phyloP scores from a whole-genome alignment of 2,113 vertebrate species.

The Otocyon megalotis region DNA sequence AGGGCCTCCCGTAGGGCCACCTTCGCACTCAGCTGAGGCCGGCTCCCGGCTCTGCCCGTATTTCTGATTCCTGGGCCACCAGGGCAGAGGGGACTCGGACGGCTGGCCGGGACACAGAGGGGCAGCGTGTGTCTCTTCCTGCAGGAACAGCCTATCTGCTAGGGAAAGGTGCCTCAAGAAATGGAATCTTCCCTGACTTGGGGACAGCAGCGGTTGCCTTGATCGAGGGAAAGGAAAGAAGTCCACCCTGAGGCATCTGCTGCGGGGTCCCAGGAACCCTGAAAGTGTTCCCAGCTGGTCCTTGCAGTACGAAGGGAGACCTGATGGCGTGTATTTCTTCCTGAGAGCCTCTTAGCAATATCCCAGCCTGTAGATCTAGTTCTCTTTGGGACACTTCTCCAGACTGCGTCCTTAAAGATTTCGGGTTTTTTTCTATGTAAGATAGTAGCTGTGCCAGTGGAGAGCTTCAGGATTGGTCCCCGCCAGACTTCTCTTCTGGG shows the following conservation, averaged over 20 bases:
- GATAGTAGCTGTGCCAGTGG: background rate
- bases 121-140: background rate
- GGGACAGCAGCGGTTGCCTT: background rate
- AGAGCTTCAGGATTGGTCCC: background rate
- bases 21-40: background rate
- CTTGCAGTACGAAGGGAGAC: background rate
- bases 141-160: background rate
- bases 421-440: background rate
- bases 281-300: background rate
- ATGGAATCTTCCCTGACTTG: background rate
- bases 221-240: background rate
- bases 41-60: background rate
- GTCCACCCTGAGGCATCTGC: background rate
- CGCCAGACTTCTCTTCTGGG: background rate
- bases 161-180: background rate
- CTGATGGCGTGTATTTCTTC: background rate
- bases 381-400: slow-evolving; percentile 6
- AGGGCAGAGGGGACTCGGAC: background rate
- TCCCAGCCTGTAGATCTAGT: background rate
- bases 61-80: background rate
- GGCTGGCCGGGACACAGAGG: background rate
- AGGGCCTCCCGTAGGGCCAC: background rate
- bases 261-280: background rate
- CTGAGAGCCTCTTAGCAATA: background rate
- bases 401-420: background rate